Percentiles rank a stretch among this genome's conserved stretches.
Conservation (phyloP, 2,113 vertebrate species). For the Thymallus thymallus region DNA sequence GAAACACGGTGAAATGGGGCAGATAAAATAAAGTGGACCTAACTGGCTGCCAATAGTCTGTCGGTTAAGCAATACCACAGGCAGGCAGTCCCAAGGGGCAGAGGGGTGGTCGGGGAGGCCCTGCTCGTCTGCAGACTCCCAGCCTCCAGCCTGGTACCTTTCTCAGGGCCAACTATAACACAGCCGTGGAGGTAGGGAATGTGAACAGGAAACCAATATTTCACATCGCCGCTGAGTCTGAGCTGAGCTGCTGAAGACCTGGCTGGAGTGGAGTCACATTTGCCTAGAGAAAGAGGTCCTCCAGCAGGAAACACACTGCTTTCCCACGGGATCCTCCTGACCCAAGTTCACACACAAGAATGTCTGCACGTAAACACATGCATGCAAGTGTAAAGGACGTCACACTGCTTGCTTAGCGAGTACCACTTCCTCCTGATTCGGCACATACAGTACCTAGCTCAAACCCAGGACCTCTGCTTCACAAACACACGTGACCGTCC, state of each 20-base stretch:
- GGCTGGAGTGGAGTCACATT: constrained; percentile 36
- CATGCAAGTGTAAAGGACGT: not conserved
- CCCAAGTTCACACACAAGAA: not conserved
- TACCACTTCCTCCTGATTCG: too few species aligned
- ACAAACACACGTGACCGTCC: too few species aligned
- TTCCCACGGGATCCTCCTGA: constrained; percentile 43
- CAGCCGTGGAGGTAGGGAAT: constrained; percentile 54
- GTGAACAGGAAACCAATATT: constrained; percentile 63
- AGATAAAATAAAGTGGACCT: constrained; percentile 6
- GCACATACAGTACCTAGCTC: too few species aligned
- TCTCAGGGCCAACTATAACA: constrained; percentile 66
- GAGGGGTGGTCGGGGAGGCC: not conserved
- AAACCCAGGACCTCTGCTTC: too few species aligned
- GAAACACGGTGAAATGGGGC: constrained; percentile 13
- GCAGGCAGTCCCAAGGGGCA: not conserved
- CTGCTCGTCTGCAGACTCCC: constrained; percentile 31
- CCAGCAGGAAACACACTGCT: constrained; percentile 29
- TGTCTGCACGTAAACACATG: not conserved
- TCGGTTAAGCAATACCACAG: not conserved
- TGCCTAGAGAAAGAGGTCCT: constrained; percentile 10
- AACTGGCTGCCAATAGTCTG: not conserved
- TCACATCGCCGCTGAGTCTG: constrained; percentile 14
- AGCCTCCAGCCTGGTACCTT: constrained; percentile 24
- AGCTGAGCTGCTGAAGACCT: constrained; percentile 32
- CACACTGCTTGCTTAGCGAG: too few species aligned